These are phyloP conservation scores for Tetragnatha montana DNA, from an alignment of 2,888 invertebrate species.

Conservation along the genomic window DNA sequence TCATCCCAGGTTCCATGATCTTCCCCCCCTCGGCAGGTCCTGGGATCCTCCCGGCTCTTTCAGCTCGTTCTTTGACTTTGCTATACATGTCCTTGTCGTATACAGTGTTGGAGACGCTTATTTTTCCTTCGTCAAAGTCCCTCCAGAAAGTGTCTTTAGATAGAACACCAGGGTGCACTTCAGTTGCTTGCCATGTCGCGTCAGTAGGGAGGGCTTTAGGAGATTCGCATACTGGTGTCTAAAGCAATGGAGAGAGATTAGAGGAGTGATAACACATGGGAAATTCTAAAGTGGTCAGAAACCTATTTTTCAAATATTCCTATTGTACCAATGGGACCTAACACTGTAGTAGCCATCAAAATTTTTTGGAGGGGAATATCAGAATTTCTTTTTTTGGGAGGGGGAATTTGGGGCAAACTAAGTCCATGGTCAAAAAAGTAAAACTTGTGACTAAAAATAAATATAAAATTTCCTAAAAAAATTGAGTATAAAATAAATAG, in stretches of 20 bases:
- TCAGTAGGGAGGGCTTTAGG: constrained; percentile 3
- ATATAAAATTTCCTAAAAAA: no score
- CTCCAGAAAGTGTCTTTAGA: constrained; percentile 75
- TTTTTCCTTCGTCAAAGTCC: constrained; percentile 75
- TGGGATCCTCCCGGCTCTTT: constrained; percentile 57
- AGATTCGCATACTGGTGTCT: constrained; percentile 8
- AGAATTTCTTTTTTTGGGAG: not conserved
- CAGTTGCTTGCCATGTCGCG: constrained; percentile 72
- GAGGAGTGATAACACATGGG: not conserved
- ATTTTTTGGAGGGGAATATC: not conserved
- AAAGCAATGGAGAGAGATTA: not conserved
- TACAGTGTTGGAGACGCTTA: constrained; percentile 74
- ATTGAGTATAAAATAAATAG: no score
- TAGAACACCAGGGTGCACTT: constrained; percentile 38
- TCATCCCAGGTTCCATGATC: constrained; percentile 14
- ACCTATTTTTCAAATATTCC: not conserved
- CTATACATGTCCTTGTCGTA: constrained; percentile 76
- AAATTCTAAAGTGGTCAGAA: not conserved
- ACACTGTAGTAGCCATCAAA: no score
- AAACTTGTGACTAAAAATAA: no score
- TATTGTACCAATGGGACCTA: no score
- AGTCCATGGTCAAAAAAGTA: no score
- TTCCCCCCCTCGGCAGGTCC: constrained; percentile 34
- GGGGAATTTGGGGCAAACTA: not conserved
- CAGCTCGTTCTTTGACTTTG: constrained; percentile 74